Evolutionary conservation across 1,140 invertebrate species (phyloP).

Genomic region (Caenorhabditis remanei): DNA sequence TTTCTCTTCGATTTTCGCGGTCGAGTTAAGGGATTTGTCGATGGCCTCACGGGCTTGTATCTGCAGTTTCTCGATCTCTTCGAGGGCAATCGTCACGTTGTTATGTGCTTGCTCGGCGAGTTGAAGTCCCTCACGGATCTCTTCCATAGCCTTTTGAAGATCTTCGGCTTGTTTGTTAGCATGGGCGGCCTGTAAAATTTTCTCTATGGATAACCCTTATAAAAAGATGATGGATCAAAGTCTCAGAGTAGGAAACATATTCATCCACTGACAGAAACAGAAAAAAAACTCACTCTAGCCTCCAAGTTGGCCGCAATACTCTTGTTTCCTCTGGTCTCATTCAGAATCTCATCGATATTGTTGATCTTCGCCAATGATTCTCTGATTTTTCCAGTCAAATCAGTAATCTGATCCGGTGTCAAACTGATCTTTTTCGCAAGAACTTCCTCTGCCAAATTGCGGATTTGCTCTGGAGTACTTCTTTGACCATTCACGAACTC

Average conservation of each 20-base stretch:
- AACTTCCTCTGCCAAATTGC: conserved; percentile 72
- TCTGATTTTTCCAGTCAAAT: conserved; percentile 74
- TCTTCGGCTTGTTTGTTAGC: conserved; percentile 54
- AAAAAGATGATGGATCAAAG: no score
- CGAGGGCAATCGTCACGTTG: conserved; percentile 49
- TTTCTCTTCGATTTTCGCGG: conserved; percentile 42
- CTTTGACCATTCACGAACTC: conserved; percentile 72
- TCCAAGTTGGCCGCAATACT: conserved; percentile 73
- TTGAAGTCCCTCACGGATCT: conserved; percentile 62
- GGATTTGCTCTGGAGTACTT: conserved; percentile 74
- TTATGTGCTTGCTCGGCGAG: conserved; percentile 61
- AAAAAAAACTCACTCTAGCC: conserved; percentile 66
- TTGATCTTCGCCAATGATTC: conserved; percentile 75
- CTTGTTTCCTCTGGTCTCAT: conserved; percentile 74
- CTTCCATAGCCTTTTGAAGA: conserved; percentile 64
- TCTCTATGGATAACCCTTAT: no score
- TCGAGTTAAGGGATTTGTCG: conserved; percentile 34
- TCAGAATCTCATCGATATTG: conserved; percentile 76
- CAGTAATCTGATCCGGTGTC: conserved; percentile 73
- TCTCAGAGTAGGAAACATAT: no score
- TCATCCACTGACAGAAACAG: background rate
- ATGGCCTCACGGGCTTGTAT: conserved; percentile 47
- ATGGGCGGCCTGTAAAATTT: conserved; percentile 48
- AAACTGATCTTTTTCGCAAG: conserved; percentile 74
- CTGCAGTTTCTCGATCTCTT: conserved; percentile 41